A percentile compares a stretch with the other conserved stretches of the same genome.
Conservation (phyloP, 1,140 invertebrate species). For the Scaptomyza pallida region DNA sequence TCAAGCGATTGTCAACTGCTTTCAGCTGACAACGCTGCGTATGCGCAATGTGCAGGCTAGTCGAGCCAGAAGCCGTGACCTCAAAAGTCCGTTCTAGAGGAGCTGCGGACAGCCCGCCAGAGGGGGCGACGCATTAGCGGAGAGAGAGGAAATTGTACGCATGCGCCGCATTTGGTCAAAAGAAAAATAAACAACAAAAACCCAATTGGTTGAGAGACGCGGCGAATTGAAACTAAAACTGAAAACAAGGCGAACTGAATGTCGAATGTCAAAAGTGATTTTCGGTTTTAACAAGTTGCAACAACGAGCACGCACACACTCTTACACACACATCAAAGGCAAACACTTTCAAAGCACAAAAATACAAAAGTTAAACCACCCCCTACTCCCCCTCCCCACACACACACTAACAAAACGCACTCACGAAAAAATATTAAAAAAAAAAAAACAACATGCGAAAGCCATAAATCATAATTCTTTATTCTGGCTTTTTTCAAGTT, state of each 20-base stretch:
- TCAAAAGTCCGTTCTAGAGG: constrained; percentile 47
- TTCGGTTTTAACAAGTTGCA: constrained; percentile 56
- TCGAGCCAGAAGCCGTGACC: constrained; percentile 46
- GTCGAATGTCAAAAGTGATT: constrained; percentile 75
- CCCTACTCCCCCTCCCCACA: background rate
- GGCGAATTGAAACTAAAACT: constrained; percentile 25
- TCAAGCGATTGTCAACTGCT: constrained; percentile 36
- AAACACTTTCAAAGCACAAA: constrained; percentile 30
- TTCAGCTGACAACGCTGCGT: constrained; percentile 42
- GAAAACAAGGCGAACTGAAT: constrained; percentile 28
- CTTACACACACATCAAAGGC: constrained; percentile 18
- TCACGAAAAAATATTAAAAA: constrained; percentile 9
- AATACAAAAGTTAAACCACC: constrained; percentile 48
- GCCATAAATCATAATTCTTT: constrained; percentile 81
- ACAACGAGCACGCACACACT: background rate
- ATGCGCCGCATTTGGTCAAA: constrained; percentile 72
- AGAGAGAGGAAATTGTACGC: constrained; percentile 35
- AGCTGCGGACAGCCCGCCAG: background rate
- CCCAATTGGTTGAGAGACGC: constrained; percentile 16
- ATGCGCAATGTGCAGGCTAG: constrained; percentile 49
- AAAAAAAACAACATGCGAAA: constrained; percentile 62
- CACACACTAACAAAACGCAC: background rate
- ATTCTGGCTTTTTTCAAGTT: constrained; percentile 54
- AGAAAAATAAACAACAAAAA: too few relatives aligned
- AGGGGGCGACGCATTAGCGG: background rate